Base-by-base conservation (phyloP, 2,113 vertebrate genomes). In the Hippocampus guttulatus region DNA sequence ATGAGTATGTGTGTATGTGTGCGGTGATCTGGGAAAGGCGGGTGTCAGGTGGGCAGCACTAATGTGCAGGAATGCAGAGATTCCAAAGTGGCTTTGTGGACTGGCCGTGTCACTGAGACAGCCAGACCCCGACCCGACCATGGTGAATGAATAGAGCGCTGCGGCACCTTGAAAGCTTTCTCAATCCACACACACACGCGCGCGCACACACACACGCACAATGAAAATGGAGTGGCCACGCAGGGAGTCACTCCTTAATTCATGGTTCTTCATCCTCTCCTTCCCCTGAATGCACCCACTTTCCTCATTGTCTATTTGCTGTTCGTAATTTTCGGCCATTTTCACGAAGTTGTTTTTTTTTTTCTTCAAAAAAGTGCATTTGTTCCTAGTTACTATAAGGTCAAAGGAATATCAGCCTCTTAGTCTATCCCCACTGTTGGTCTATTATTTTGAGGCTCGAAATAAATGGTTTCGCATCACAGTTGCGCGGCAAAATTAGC, bases 11-110 rank as follows among this genome's bases (percentile, higher is more conserved):
- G 76, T 67, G 64, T 69, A 54, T 84, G 71, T 71, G 65, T 76
- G 77, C 75, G 67, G 63, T 68, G 73, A 84, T 79, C 78, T 88
- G 85, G 87, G 87, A 89, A 90, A 84, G 75, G 79, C 79, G 58
- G 78, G 83, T 79, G 81, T 89, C 85, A 90, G 88, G 90, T 90
- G 81, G 85, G 87, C 88, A 87, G 90, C 89, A 91, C 91, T 92
- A 92, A 92, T 92, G 87, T 88, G 85, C 76, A 84, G 88, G 89
- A 91, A 92, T 91, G 83, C 84, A 84, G 69, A 90, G 89, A 91
- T 89, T 91, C 90, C 87, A 89, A 80, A 81, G 86, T 91, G 86
- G 90, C 90, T 91, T 91, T 91, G 89, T 88, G 85, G 82, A 86
- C 84, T 43, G 78, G 67, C 77, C 57, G 72, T 90, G 89, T 88